A percentile compares a stretch with the other conserved stretches of the same genome.
These are phyloP conservation scores for Drosophila mulleri DNA, from an alignment of 2,888 invertebrate genomes.

Conservation along the genomic window DNA sequence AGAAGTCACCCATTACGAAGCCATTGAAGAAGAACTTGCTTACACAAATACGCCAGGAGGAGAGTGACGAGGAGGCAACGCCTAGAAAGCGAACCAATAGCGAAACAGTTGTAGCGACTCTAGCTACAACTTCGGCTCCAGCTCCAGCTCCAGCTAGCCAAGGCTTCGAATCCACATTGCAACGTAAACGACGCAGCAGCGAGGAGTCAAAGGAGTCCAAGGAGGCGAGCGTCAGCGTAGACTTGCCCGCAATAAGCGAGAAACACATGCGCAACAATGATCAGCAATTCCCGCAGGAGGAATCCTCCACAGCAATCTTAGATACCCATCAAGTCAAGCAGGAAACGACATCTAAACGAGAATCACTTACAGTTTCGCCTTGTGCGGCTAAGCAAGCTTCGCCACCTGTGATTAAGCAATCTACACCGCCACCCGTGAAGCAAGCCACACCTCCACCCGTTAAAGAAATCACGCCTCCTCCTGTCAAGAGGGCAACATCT, in stretches of 20 bases:
- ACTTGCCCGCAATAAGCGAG: slow-evolving; percentile 57
- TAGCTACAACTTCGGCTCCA: not conserved
- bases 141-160: slow-evolving; percentile 6
- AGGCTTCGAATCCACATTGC: slow-evolving; percentile 43
- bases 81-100: slow-evolving; percentile 76
- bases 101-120: slow-evolving; percentile 46
- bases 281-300: slow-evolving; percentile 37
- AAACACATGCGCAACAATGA: slow-evolving; percentile 63
- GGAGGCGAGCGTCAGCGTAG: slow-evolving; percentile 38
- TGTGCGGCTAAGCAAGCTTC: not conserved
- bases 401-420: not conserved
- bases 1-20: slow-evolving; percentile 78
- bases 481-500: not conserved
- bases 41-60: slow-evolving; percentile 74
- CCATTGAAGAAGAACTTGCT: slow-evolving; percentile 80
- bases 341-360: not conserved
- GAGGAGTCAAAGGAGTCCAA: slow-evolving; percentile 60
- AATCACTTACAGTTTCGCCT: no score
- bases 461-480: not conserved
- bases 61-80: slow-evolving; percentile 75
- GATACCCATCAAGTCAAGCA: not conserved
- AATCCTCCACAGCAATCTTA: not conserved
- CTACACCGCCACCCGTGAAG: not conserved
- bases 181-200: slow-evolving; percentile 81
- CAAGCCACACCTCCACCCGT: not conserved